phyloP scores from a whole-genome alignment of 2,113 vertebrate species.

The Triplophysa rosa region DNA sequence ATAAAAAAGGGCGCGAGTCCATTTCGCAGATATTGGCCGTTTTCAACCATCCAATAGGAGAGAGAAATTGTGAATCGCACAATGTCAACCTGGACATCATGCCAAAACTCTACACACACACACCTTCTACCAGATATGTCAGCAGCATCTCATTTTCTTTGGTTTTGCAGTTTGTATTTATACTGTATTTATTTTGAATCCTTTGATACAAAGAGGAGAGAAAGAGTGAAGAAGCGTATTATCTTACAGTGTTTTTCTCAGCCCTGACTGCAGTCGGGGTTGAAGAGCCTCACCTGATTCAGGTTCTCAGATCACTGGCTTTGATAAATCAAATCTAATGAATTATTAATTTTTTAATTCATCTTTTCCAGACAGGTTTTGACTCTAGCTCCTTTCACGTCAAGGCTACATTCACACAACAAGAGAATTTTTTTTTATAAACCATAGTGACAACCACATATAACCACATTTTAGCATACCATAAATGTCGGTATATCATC shows the following conservation, averaged over 20 bases:
- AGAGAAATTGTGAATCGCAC: no score
- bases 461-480: no score
- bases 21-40: no score
- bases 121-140: not conserved
- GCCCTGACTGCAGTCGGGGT: not conserved
- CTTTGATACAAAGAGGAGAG: not conserved
- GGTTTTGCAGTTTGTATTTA: not conserved
- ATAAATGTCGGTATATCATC: no score
- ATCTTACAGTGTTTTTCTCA: not conserved
- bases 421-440: no score
- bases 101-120: not conserved
- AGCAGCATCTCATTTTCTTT: not conserved
- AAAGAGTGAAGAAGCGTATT: not conserved
- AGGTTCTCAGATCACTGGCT: slow-evolving; percentile 17
- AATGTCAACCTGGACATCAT: no score
- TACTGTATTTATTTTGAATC: not conserved
- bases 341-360: slow-evolving; percentile 14
- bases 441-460: no score
- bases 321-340: slow-evolving; percentile 14
- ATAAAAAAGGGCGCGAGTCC: no score
- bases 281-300: not conserved
- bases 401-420: no score
- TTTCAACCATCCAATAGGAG: no score
- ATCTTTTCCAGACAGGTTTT: not conserved
- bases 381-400: no score